Evolutionary conservation across 1,140 invertebrate species (phyloP).

Genomic region (Cotesia vestalis): DNA sequence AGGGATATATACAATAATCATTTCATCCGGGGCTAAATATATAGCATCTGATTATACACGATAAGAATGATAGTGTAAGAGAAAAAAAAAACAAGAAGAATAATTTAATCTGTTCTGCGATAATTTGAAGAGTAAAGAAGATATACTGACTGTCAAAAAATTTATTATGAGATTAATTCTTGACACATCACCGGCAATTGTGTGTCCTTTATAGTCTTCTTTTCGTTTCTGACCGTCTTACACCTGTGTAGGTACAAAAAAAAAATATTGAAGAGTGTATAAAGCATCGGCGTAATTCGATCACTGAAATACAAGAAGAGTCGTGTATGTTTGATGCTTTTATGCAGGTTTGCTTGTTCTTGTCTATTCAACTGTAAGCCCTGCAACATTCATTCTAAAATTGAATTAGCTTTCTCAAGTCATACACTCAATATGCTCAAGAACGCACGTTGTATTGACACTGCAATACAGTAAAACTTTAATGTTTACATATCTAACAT

Average conservation of each 20-base stretch:
- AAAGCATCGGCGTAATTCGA: constrained; percentile 9
- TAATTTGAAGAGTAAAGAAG: constrained; percentile 22
- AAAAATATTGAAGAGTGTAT: background rate
- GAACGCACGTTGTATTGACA: background rate
- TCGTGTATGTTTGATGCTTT: constrained; percentile 15
- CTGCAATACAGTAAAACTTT: too few relatives aligned
- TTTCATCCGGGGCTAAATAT: constrained; percentile 50
- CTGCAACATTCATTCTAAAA: constrained; percentile 8
- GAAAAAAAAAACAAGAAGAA: background rate
- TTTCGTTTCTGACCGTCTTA: background rate
- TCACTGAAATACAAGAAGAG: constrained; percentile 16
- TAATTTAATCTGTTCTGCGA: background rate
- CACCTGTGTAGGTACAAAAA: background rate
- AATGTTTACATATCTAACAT: too few relatives aligned
- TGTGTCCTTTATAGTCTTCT: background rate
- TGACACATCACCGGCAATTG: too few relatives aligned
- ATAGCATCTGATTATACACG: constrained; percentile 5
- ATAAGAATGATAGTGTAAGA: background rate
- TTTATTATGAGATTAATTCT: background rate
- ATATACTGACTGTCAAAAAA: constrained; percentile 20
- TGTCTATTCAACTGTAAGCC: constrained; percentile 17
- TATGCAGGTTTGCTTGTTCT: constrained; percentile 6
- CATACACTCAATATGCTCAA: background rate
- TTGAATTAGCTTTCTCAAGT: background rate
- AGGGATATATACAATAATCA: constrained; percentile 43